phyloP scores from a whole-genome alignment of 2,888 invertebrate species.

The Stenoptilia bipunctidactyla region DNA sequence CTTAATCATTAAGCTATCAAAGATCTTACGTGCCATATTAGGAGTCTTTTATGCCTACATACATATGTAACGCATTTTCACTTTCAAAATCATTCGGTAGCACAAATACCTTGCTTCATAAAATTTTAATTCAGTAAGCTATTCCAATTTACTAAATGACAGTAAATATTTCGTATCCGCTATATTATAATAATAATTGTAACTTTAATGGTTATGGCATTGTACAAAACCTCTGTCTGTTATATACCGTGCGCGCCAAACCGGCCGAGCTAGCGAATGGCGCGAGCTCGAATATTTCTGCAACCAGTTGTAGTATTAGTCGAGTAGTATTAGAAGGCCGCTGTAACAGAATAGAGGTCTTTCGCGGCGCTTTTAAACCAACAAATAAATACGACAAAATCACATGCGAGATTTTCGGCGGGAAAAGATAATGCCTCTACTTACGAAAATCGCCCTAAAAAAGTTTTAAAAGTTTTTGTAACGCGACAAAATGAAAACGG shows the following conservation, averaged over 20 bases:
- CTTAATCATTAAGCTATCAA: too few relatives aligned
- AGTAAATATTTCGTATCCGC: conserved; percentile 33
- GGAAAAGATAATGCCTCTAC: background rate
- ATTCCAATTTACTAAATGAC: conserved; percentile 15
- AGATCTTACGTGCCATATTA: too few relatives aligned
- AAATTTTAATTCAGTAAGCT: too few relatives aligned
- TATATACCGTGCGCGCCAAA: conserved; percentile 29
- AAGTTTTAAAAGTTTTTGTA: conserved; percentile 10
- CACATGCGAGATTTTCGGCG: background rate
- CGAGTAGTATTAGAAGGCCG: conserved; percentile 61
- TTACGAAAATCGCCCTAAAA: background rate
- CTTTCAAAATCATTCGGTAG: too few relatives aligned
- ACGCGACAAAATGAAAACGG: conserved; percentile 24
- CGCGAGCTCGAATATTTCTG: conserved; percentile 29
- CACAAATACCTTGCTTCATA: too few relatives aligned
- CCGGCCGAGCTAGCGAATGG: conserved; percentile 46
- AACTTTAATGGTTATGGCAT: conserved; percentile 56
- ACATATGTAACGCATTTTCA: too few relatives aligned
- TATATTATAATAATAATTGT: conserved; percentile 29
- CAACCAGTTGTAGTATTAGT: conserved; percentile 36
- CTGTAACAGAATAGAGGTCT: conserved; percentile 44
- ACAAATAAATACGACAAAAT: conserved; percentile 1
- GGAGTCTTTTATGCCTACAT: too few relatives aligned
- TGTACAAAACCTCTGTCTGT: conserved; percentile 39
- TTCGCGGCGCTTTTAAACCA: conserved; percentile 17